Base-by-base conservation (phyloP, 2,888 invertebrate species). In the Lasioglossum calceatum region DNA sequence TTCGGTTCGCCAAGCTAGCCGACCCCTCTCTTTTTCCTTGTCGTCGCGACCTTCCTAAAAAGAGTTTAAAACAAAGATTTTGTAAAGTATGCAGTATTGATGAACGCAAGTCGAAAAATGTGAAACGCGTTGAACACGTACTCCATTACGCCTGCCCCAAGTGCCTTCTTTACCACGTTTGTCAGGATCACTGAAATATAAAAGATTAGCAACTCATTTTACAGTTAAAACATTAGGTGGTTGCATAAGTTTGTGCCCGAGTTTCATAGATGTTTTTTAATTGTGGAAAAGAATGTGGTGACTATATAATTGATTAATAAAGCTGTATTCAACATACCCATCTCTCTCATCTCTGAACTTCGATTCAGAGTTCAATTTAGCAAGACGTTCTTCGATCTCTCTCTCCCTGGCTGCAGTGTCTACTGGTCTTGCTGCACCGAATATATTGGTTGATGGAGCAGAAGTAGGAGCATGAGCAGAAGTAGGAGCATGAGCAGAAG, bases 341-440 rank as follows among this genome's bases (percentile, higher is more conserved):
- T 58, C 58, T n/a, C 58, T 58, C 4, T 94, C 95, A 50, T 95
- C 93, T 86, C 93, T 94, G 54, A 92, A 85, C 88, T 92, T 93
- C 77, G 91, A 90, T 80, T 94, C 94, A 16, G 93, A 92, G 39
- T 92, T 92, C 27, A 90, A 91, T 92, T 97, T 97, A 50, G 97
- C 97, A 77, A 99, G 96, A 90, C 98, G 97, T 94, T 98, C 98
- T 94, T 99, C 99, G 89, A 99, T 99, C 96, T 98, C 98, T 79
- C 98, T 96, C 93, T 99, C 99, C 92, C 98, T 97, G 73, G 98
- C 97, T 78, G 98, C 97, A 2, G 99, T 99, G 94, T 99, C 99
- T 0, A 99, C 99, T 0, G 99, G 99, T 94, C 98, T 98, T 32
- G 99, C 99, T 50, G 97, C 97, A n/a, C 99, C 99, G 95, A 99